These are phyloP conservation scores for Ageneiosus marmoratus DNA, from an alignment of 2,113 vertebrate species.

Conservation along the genomic window DNA sequence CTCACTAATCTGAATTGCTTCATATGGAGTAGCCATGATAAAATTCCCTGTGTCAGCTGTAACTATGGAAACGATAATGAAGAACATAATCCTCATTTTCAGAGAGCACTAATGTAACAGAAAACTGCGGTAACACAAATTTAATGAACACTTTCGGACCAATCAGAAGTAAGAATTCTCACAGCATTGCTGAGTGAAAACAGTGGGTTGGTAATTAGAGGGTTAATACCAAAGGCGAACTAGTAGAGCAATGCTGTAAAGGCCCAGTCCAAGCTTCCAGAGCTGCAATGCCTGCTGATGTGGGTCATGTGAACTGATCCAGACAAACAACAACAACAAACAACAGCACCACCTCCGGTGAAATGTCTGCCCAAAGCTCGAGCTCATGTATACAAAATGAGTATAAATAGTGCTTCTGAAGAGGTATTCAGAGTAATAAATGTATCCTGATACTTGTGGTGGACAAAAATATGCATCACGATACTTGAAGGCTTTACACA, in stretches of 20 bases:
- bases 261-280: not conserved
- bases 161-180: not conserved
- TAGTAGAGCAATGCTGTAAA: not conserved
- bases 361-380: not conserved
- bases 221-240: not conserved
- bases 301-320: not conserved
- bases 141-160: not conserved
- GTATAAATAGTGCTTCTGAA: not conserved
- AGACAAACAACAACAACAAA: constrained; percentile 5
- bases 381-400: not conserved
- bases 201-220: not conserved
- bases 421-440: not conserved
- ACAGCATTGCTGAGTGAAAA: not conserved
- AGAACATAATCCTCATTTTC: not conserved
- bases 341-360: not conserved
- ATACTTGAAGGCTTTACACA: not conserved
- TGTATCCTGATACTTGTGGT: not conserved
- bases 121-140: not conserved
- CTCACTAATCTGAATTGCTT: not conserved
- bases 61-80: not conserved
- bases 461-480: not conserved
- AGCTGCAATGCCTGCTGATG: not conserved
- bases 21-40: not conserved
- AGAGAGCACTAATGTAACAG: not conserved
- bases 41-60: not conserved